phyloP scores from a whole-genome alignment of 2,113 vertebrate genomes.

The Fulmarus glacialis region DNA sequence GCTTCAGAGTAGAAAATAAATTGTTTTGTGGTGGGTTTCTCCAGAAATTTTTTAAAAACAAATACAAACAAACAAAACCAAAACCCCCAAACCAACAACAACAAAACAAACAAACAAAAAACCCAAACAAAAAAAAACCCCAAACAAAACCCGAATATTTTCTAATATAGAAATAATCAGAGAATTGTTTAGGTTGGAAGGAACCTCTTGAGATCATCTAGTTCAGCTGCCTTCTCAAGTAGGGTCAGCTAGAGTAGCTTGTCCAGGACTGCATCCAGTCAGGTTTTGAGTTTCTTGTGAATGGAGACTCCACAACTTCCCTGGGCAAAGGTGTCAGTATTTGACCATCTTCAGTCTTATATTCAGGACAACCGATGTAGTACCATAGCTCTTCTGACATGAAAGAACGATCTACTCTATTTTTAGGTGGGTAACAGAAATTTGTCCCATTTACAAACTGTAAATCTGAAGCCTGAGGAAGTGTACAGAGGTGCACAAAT shows the following conservation, averaged over 20 bases:
- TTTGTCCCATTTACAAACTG: background rate
- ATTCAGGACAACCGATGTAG: background rate
- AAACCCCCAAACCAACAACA: background rate
- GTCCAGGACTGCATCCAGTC: background rate
- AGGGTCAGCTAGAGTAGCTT: background rate
- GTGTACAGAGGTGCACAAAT: background rate
- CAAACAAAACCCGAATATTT: background rate
- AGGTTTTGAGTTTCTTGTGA: background rate
- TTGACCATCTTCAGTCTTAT: background rate
- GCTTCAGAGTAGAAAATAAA: background rate
- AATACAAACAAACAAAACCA: background rate
- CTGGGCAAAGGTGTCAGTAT: background rate
- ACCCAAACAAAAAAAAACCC: background rate
- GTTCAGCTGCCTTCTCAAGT: background rate
- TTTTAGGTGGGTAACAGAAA: background rate
- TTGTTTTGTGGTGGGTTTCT: background rate
- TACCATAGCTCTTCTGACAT: background rate
- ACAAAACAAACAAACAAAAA: background rate
- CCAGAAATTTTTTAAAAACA: background rate
- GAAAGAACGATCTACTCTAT: accelerated
- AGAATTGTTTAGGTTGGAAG: background rate
- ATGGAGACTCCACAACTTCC: background rate
- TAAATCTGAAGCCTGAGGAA: background rate
- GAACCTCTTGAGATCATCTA: background rate
- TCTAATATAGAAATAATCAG: background rate